Evolutionary conservation across 2,113 vertebrate species (phyloP).

Genomic region (Sinocyclocheilus grahami): DNA sequence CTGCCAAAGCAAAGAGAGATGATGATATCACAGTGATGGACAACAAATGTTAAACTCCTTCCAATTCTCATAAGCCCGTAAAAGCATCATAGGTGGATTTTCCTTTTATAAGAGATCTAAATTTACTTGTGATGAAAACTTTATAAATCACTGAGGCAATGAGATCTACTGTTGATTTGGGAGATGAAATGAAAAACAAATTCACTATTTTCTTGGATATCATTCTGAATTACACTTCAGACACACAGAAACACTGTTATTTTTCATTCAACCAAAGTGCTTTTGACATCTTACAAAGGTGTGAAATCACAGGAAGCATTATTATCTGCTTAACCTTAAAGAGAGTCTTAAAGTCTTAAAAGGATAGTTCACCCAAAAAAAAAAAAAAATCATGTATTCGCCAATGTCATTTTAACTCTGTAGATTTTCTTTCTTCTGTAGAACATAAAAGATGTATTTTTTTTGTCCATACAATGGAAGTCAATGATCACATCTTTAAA

Average conservation of each 20-base stretch:
- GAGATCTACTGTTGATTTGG: constrained; percentile 15
- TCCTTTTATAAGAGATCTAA: constrained; percentile 37
- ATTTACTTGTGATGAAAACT: constrained; percentile 52
- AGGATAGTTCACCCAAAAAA: no score
- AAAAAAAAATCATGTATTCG: no score
- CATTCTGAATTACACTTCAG: constrained; percentile 1
- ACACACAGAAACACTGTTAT: background rate
- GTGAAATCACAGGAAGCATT: background rate
- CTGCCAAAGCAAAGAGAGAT: constrained; percentile 55
- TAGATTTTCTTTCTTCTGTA: no score
- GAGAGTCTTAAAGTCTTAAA: no score
- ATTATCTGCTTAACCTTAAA: no score
- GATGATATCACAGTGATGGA: constrained; percentile 70
- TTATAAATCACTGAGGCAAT: constrained; percentile 6
- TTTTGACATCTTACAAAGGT: background rate
- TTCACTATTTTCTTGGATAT: constrained; percentile 3
- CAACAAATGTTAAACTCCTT: constrained; percentile 56
- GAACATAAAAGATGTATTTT: no score
- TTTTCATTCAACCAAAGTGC: background rate
- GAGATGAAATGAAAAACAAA: constrained; percentile 23
- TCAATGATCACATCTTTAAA: no score
- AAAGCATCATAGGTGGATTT: constrained; percentile 57
- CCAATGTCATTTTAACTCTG: no score
- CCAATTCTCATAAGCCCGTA: constrained; percentile 19
- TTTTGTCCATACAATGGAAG: no score